Percentiles rank a stretch among this genome's conserved stretches.
Evolutionary conservation across 2,888 invertebrate genomes (phyloP).

Genomic region (Onthophagus sagittarius): DNA sequence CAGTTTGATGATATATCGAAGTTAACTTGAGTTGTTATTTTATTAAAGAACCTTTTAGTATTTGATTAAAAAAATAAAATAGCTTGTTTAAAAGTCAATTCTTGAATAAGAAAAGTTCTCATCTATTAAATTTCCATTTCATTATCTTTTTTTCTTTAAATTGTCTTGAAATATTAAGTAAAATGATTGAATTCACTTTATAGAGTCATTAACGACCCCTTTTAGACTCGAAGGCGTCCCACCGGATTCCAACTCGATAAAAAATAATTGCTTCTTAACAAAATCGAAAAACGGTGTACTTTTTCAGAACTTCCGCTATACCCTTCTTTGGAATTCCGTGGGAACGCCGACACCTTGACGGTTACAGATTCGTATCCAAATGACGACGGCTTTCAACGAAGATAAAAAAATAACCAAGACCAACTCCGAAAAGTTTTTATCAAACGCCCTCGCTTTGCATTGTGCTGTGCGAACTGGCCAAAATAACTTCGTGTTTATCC

Average conservation of each 20-base stretch:
- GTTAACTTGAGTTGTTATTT: too few relatives aligned
- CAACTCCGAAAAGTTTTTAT: neutral
- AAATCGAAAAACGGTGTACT: neutral
- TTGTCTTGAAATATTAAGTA: neutral
- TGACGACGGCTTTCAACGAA: neutral
- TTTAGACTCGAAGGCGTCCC: neutral
- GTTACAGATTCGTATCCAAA: neutral
- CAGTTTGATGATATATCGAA: too few relatives aligned
- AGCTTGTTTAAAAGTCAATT: too few relatives aligned
- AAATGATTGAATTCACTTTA: neutral
- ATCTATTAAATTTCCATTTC: neutral
- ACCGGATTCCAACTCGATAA: neutral
- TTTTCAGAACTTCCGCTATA: neutral
- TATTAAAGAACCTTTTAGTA: too few relatives aligned
- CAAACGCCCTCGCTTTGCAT: neutral
- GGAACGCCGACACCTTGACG: neutral
- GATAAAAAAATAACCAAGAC: neutral
- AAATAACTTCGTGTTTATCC: constrained; percentile 11
- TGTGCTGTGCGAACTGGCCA: neutral
- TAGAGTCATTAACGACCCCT: neutral
- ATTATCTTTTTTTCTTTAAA: neutral
- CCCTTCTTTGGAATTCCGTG: neutral
- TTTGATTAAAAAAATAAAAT: too few relatives aligned
- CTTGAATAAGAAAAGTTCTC: neutral
- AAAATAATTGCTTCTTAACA: neutral